Evolutionary conservation across 2,888 invertebrate species (phyloP), one percentile per base, ranked within the genome.

Genomic region (Trypoxylon attenuatum): DNA sequence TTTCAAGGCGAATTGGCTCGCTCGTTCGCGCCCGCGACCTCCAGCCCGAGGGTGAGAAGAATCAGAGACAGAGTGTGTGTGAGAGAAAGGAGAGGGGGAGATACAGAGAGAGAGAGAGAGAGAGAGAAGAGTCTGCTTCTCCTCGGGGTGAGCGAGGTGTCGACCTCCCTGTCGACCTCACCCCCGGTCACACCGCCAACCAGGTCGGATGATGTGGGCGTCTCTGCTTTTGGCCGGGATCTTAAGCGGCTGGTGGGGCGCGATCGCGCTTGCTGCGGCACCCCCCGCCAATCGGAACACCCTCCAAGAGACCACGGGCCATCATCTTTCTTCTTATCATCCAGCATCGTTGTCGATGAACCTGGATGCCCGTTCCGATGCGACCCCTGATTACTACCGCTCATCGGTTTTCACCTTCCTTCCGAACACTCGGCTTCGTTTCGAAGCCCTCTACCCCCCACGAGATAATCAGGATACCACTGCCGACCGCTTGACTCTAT

Each of bases 191-290:
- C 61, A 75, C 62, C 76, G 69, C 51, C 62, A 72, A 74, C 58
- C 81, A 82, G 78, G 74, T 80, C 79, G 83, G 85, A 84, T 82
- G 80, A 86, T 86, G 84, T 83, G 86, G 86, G 83, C 83, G 81
- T 82, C 78, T 80, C 80, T 86, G 78, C 80, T 87, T 77, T 82
- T 86, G 76, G 82, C 82, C 77, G 85, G 85, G 76, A 78, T 86
- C 78, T 79, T 86, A 74, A 82, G 84, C 81, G 85, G 86, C 84
- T 85, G 85, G 82, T 84, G 84, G 82, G 85, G 84, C 79, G 82
- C 81, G 72, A 72, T 83, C 64, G 82, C 80, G 68, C 73, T 80
- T 61, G 78, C 81, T 72, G 78, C 79, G 71, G 79, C 83, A 78
- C 81, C 83, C 76, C 81, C 84, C 78, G 81, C 80, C 77, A 80